Conservation (phyloP, 64 coral and sea anemone species). For the Montipora sp. region DNA sequence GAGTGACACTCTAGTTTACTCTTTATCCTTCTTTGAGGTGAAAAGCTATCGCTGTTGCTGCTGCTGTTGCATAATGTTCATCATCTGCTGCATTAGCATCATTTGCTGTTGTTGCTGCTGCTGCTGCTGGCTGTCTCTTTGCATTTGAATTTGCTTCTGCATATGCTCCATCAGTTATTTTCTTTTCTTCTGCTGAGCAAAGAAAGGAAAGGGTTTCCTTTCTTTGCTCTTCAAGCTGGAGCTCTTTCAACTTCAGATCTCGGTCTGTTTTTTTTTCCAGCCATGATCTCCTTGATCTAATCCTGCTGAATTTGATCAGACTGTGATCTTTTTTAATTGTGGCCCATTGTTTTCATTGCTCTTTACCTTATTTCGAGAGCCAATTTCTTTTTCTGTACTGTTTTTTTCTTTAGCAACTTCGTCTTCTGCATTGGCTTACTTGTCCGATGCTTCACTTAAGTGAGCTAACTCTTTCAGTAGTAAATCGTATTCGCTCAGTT, state of each 20-base stretch:
- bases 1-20: no score
- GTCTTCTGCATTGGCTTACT: constrained; percentile 39
- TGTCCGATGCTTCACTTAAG: constrained; percentile 52
- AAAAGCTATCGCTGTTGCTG: no score
- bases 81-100: no score
- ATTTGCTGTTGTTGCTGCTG: no score
- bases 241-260: constrained; percentile 22
- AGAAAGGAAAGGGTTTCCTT: neutral
- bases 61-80: no score
- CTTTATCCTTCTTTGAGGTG: no score
- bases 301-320: neutral
- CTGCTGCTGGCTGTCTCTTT: no score
- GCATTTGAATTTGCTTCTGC: neutral
- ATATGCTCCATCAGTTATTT: neutral
- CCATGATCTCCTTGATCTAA: neutral
- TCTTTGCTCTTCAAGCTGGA: constrained; percentile 21
- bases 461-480: constrained; percentile 38
- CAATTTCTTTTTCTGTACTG: constrained; percentile 13
- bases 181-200: neutral
- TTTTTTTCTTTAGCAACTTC: constrained; percentile 26
- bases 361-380: neutral
- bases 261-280: constrained; percentile 1
- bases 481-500: constrained; percentile 34
- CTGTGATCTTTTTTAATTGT: neutral
- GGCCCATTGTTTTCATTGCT: neutral